Evolutionary conservation across 2,888 invertebrate species (phyloP), one percentile per base, ranked within the genome.

Genomic region (Trimorus sp.): DNA sequence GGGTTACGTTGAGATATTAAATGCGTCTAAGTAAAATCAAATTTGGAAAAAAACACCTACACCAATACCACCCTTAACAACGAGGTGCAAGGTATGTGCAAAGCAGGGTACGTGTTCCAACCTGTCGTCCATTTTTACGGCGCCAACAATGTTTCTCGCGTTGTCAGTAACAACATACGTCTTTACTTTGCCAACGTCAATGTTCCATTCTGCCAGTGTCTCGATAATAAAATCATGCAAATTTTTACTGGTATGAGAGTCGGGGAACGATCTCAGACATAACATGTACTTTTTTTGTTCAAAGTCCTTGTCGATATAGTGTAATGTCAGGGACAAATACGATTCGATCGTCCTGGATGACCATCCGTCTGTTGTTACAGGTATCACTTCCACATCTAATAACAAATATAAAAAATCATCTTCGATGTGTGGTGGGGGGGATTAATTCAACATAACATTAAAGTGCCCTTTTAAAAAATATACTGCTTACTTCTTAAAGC

Each of bases 71-170:
- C 11, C 45, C n/a, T 45, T 45, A 2, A 45, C 45, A 45, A 45
- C 45, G 2, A 45, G n/a, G 1, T 45, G 45, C 45, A 45, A 45
- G 45, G 45, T 12, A 45, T 45, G 45, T 2, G 45, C 45, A 6
- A 45, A 45, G 6, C 45, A 45, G n/a, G 45, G 45, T 12, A 45
- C 6, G n/a, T 45, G 45, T 12, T 12, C n/a, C 9, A 45, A n/a
- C 6, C n/a, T 45, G 1, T 45, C n/a, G n/a, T 45, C n/a, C 45
- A 9, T 45, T 45, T 45, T 45, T 45, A 45, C 45, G 1, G 45
- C 45, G 45, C 45, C 45, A 45, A 45, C 45, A 12, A 45, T 45
- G n/a, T 45, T 45, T 45, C n/a, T n/a, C n/a, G 45, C 45, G n/a
- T 45, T 45, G 45, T 45, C 45, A 45, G 45, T 45, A 9, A 45